Conservation (phyloP, 2,888 invertebrate species). For the Alentia gelatinosa region DNA sequence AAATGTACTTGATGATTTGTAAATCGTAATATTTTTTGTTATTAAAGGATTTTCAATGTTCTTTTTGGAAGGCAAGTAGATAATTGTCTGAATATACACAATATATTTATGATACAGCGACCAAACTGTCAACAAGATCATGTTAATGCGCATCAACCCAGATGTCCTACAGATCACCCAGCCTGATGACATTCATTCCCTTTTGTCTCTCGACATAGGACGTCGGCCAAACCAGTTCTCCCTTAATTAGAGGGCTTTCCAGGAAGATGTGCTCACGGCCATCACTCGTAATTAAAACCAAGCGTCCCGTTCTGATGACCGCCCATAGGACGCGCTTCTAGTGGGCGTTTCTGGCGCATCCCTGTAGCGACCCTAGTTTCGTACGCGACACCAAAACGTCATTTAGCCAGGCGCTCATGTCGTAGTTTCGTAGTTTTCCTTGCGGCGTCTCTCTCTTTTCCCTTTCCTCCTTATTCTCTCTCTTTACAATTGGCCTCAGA, state of each 20-base stretch:
- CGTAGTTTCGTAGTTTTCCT: background rate
- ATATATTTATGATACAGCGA: no score
- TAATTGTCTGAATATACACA: no score
- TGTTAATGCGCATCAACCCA: no score
- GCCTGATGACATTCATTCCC: no score
- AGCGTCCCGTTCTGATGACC: background rate
- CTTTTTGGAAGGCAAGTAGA: no score
- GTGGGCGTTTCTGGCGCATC: background rate
- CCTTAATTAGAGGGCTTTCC: background rate
- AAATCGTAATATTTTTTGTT: no score
- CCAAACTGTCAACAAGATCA: no score
- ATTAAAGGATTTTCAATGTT: no score
- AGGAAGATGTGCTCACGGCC: background rate
- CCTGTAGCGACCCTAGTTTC: background rate
- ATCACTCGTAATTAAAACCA: background rate
- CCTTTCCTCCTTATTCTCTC: background rate
- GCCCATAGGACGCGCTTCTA: background rate
- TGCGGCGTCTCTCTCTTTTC: conserved; percentile 2
- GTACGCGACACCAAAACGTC: background rate
- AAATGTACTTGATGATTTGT: no score
- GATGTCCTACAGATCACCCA: no score
- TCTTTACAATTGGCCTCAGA: background rate
- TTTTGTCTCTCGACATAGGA: background rate
- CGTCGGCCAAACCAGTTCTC: background rate
- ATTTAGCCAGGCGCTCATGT: background rate